Evolutionary conservation across 2,888 invertebrate species (phyloP).

Genomic region (Idaea dimidiata): DNA sequence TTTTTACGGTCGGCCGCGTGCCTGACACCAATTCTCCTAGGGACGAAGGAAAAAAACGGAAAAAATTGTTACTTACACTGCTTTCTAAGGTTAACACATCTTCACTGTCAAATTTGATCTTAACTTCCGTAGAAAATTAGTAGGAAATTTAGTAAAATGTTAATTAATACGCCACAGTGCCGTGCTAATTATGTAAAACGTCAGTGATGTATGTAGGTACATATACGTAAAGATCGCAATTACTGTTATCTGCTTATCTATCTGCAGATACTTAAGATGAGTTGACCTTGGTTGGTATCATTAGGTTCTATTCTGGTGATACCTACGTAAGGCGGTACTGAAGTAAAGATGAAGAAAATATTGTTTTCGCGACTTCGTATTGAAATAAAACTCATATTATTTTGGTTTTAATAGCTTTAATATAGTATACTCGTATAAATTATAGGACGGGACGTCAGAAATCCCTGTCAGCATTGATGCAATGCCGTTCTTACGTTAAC

Average conservation of each 20-base stretch:
- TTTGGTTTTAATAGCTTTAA: no score
- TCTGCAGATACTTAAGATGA: neutral
- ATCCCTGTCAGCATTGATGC: no score
- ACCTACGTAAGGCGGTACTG: neutral
- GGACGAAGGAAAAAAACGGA: no score
- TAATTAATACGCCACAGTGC: neutral
- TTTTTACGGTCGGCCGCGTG: no score
- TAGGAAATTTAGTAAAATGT: neutral
- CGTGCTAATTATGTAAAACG: neutral
- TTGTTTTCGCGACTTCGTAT: no score
- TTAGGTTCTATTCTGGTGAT: neutral
- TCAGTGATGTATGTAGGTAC: neutral
- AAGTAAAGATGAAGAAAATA: neutral
- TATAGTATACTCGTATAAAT: no score
- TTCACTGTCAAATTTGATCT: neutral
- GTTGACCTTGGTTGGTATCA: neutral
- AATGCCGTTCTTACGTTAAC: no score
- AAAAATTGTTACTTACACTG: neutral
- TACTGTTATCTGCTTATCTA: neutral
- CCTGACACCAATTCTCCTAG: no score
- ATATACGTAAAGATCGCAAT: conserved; percentile 1
- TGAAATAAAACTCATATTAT: no score
- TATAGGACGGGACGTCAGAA: no score
- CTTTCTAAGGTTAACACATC: neutral
- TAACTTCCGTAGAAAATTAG: neutral